Base-by-base conservation (phyloP, 1,140 invertebrate species). In the Amphibalanus amphitrite region DNA sequence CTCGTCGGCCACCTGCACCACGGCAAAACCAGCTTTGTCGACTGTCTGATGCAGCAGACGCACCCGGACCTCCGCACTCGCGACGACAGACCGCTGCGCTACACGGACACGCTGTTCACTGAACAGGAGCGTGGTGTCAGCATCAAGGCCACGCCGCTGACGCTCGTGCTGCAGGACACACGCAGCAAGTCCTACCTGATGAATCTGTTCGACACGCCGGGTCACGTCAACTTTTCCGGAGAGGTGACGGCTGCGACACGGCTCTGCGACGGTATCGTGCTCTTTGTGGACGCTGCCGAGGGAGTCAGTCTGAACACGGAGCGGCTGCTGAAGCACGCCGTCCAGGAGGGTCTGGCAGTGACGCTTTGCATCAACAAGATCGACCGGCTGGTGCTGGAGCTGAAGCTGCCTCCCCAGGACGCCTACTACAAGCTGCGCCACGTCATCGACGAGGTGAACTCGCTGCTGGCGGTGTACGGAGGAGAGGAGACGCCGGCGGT, bases 301-400 rank as follows among this genome's bases (percentile, higher is more conserved):
- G 97, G 97, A 73, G 95, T 97, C 25, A 95, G 98, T 93, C 80
- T 99, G 20, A 98, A 99, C 78, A 99, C 97, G 0, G 97, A 99
- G 80, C 82, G 97, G 25, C 81, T 99, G 20, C 82, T 99, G 0
- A 96, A 97, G 74, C 96, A 99, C 80, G 96, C 96, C 0, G 86
- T 99, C 0, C 91, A 93, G 79, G 96, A 99, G 81, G 87, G 90
- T 76, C 82, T 98, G 69, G 90, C 95, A 0, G 86, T 99, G 4
- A 97, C 95, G 0, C 82, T 99, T 15, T 99, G 97, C 80, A 96
- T 99, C 74, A 99, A 99, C 80, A 99, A 99, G 84, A 91, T 95
- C 75, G 97, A 99, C 82, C 83, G 97, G 64, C 83, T 99, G 0
- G 92, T 99, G 40, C 80, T 99, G 69, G 97, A 99, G 82, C 80